A percentile compares a stretch with the other conserved stretches of the same genome.
phyloP scores from a whole-genome alignment of 2,113 vertebrate species.

The Mirounga angustirostris region DNA sequence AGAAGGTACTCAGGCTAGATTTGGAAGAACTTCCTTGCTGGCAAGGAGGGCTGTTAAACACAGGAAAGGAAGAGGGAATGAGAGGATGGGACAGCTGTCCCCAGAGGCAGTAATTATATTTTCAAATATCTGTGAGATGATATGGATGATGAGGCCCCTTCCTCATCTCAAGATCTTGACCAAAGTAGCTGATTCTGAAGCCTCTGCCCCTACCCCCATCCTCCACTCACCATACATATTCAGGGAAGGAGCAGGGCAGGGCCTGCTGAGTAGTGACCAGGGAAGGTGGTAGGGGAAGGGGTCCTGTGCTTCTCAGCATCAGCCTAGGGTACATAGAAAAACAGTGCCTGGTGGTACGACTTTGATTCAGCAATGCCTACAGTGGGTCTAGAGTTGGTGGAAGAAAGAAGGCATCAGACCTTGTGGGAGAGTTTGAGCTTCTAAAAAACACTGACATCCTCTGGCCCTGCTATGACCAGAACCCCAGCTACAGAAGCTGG shows the following conservation, averaged over 20 bases:
- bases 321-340: constrained; percentile 6
- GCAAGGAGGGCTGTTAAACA: not conserved
- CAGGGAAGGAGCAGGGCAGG: not conserved
- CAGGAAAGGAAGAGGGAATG: not conserved
- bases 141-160: not conserved
- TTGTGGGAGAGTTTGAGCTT: not conserved
- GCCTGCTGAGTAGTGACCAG: constrained; percentile 48
- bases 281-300: constrained; percentile 22
- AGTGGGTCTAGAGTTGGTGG: not conserved
- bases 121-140: not conserved
- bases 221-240: not conserved
- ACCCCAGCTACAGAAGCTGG: not conserved
- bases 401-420: not conserved
- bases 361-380: not conserved
- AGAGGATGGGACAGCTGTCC: not conserved
- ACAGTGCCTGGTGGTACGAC: not conserved
- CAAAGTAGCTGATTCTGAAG: constrained; percentile 62
- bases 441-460: not conserved
- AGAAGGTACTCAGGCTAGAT: not conserved
- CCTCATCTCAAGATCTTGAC: constrained; percentile 19
- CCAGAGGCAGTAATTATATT: not conserved
- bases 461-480: not conserved
- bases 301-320: constrained; percentile 52
- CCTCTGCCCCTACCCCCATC: not conserved
- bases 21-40: not conserved